These are phyloP conservation scores for Lomographa bimaculata DNA, from an alignment of 2,888 invertebrate genomes.

Conservation along the genomic window DNA sequence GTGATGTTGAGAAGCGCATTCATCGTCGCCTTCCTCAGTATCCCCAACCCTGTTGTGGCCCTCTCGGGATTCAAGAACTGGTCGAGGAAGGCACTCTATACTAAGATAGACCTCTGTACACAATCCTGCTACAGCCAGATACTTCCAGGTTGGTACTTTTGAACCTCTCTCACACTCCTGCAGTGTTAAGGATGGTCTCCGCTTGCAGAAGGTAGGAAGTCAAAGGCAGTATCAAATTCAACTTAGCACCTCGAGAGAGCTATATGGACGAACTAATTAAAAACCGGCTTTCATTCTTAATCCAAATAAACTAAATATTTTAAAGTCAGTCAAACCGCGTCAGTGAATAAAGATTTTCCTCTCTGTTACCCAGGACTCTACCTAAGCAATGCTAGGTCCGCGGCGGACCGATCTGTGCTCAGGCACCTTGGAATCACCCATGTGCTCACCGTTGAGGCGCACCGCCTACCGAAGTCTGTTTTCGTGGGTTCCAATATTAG, in stretches of 20 bases:
- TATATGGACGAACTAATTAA: no score
- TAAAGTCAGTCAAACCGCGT: no score
- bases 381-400: constrained; percentile 73
- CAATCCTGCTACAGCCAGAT: constrained; percentile 71
- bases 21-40: constrained; percentile 62
- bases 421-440: constrained; percentile 71
- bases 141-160: constrained; percentile 27
- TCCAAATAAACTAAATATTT: no score
- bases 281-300: no score
- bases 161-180: not conserved
- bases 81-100: constrained; percentile 63
- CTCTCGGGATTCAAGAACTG: constrained; percentile 62
- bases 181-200: no score
- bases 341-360: constrained; percentile 15
- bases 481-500: constrained; percentile 62
- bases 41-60: constrained; percentile 62
- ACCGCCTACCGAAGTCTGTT: constrained; percentile 64
- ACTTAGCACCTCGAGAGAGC: no score
- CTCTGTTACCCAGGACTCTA: constrained; percentile 55
- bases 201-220: no score
- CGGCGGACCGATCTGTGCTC: constrained; percentile 60
- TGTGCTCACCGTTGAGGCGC: constrained; percentile 74
- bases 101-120: constrained; percentile 71
- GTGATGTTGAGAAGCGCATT: constrained; percentile 69
- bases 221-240: no score